Conservation (phyloP, 2,113 vertebrate species). For the Lophotis ruficrista region DNA sequence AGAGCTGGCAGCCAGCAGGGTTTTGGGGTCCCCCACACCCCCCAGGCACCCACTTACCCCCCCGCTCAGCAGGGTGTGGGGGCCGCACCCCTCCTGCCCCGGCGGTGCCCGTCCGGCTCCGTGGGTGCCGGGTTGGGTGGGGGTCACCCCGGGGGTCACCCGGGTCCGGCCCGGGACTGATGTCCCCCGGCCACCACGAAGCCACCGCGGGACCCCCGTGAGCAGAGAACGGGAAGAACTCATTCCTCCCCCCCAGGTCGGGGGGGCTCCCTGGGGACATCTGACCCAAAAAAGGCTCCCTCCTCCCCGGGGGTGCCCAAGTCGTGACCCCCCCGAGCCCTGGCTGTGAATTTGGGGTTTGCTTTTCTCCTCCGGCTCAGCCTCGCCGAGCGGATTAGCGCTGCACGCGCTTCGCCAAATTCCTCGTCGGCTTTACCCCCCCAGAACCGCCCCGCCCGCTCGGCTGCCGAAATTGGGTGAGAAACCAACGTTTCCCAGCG, state of each 20-base stretch:
- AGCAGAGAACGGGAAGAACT: no score
- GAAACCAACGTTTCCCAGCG: rapidly evolving
- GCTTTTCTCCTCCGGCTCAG: no score
- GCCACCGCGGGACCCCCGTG: background rate
- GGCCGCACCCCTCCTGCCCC: background rate
- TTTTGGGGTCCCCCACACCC: background rate
- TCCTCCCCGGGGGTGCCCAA: rapidly evolving
- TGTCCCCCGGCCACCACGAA: background rate
- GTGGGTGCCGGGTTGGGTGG: rapidly evolving
- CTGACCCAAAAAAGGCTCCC: background rate
- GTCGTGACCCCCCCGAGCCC: rapidly evolving
- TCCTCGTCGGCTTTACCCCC: background rate
- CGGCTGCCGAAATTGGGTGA: background rate
- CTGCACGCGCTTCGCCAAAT: background rate
- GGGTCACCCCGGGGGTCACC: no score
- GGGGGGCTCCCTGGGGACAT: background rate
- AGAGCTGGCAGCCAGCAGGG: background rate
- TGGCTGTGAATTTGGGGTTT: background rate
- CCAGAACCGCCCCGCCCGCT: rapidly evolving
- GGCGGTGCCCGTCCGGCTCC: rapidly evolving
- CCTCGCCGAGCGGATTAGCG: background rate
- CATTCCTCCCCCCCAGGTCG: background rate
- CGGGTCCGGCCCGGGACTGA: rapidly evolving
- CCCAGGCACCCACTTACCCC: background rate
- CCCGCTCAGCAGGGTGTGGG: rapidly evolving